Conservation (phyloP, 1,140 invertebrate genomes). For the Ruditapes philippinarum region DNA sequence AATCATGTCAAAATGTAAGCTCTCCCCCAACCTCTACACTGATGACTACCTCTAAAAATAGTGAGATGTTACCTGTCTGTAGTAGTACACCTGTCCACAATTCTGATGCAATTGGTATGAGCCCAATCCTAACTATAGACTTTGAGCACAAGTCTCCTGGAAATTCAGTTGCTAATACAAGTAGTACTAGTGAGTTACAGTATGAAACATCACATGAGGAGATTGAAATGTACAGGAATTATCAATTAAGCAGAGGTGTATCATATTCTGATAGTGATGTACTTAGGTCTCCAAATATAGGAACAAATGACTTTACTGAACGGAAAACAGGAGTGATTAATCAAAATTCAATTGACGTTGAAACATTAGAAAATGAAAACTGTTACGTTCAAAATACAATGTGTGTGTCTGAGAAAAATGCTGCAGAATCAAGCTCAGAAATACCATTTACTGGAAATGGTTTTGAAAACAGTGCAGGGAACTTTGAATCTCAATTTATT, state of each 20-base stretch:
- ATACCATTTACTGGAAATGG: too few relatives aligned
- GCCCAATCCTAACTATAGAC: neutral
- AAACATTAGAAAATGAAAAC: neutral
- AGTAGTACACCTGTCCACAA: neutral
- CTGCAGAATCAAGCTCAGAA: too few relatives aligned
- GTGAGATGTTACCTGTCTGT: too few relatives aligned
- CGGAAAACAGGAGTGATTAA: neutral
- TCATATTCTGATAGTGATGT: neutral
- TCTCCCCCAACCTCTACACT: neutral
- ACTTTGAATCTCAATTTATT: too few relatives aligned
- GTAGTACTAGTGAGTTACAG: neutral
- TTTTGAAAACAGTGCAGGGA: too few relatives aligned
- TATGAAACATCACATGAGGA: slow-evolving; percentile 16
- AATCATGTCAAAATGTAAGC: neutral
- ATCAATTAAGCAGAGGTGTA: neutral
- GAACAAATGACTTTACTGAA: neutral
- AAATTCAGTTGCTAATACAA: neutral
- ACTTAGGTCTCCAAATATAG: neutral
- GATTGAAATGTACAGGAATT: slow-evolving; percentile 21
- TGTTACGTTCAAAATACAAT: too few relatives aligned
- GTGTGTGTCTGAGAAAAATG: too few relatives aligned
- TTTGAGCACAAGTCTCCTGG: neutral
- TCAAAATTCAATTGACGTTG: neutral
- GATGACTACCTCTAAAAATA: neutral
- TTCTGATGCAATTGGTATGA: neutral